Evolutionary conservation across 1,140 invertebrate species (phyloP).

Genomic region (Drosophila bocqueti): DNA sequence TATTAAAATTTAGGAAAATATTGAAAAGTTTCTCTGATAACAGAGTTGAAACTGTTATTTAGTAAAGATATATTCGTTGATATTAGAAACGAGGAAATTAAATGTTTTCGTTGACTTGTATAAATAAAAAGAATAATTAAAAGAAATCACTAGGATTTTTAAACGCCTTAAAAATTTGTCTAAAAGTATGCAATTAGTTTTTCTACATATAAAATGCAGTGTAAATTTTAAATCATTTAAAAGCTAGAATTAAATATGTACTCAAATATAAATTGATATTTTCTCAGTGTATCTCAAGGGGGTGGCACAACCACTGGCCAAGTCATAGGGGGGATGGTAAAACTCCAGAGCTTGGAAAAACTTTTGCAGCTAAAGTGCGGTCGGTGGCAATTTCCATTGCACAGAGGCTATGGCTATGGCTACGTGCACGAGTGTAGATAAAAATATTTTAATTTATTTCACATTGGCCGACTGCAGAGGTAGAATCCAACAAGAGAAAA

Average conservation of each 20-base stretch:
- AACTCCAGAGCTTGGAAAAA: slow-evolving; percentile 72
- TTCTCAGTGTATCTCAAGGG: background rate
- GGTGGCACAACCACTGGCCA: background rate
- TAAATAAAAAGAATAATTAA: too few relatives aligned
- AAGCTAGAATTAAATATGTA: too few relatives aligned
- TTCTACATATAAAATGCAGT: background rate
- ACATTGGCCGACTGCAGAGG: slow-evolving; percentile 67
- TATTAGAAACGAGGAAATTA: too few relatives aligned
- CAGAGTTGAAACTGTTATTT: too few relatives aligned
- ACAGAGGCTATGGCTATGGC: slow-evolving; percentile 18
- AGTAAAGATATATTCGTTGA: too few relatives aligned
- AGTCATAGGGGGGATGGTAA: slow-evolving; percentile 39
- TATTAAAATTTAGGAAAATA: too few relatives aligned
- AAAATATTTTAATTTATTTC: slow-evolving; percentile 84
- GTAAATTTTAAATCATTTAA: background rate
- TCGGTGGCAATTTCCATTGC: slow-evolving; percentile 56
- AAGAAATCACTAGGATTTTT: too few relatives aligned
- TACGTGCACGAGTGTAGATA: slow-evolving; percentile 81
- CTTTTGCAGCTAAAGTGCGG: slow-evolving; percentile 61
- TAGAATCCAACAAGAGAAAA: background rate
- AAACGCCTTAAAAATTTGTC: background rate
- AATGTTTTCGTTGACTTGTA: too few relatives aligned
- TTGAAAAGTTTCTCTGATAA: too few relatives aligned
- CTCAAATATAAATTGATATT: background rate
- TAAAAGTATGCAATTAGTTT: background rate